A percentile compares a stretch with the other conserved stretches of the same genome.
Conservation (phyloP, 2,797 vertebrate species). For the Enteromius argenteus region DNA sequence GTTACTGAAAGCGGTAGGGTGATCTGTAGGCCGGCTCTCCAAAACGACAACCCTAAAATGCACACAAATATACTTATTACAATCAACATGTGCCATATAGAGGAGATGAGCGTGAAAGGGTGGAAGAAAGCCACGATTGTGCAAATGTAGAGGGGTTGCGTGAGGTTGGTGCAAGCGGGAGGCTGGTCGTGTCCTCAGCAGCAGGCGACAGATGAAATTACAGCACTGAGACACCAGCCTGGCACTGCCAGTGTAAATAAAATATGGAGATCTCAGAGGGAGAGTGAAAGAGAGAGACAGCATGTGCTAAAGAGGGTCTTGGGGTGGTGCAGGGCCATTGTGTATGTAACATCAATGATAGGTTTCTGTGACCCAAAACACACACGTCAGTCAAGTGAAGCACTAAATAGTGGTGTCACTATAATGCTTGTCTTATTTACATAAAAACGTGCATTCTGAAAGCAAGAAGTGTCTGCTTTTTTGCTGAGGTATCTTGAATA, state of each 20-base stretch:
- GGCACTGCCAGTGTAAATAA: constrained; percentile 82
- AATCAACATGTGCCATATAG: not conserved
- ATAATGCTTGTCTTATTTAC: not conserved
- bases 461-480: not conserved
- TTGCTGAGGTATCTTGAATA: too few species aligned
- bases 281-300: constrained; percentile 28
- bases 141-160: constrained; percentile 18
- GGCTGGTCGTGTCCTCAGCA: constrained; percentile 52
- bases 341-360: not conserved
- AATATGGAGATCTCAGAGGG: constrained; percentile 69
- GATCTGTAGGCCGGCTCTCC: constrained; percentile 94
- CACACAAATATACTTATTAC: not conserved
- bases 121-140: not conserved
- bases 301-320: constrained; percentile 38
- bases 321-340: constrained; percentile 8
- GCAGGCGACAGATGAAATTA: constrained; percentile 68
- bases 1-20: constrained; percentile 94
- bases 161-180: constrained; percentile 31
- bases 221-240: constrained; percentile 70
- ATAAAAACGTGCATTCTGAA: not conserved
- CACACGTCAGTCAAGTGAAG: not conserved
- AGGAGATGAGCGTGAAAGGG: not conserved
- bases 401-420: not conserved
- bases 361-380: not conserved
- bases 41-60: constrained; percentile 91